Evolutionary conservation across 1,140 invertebrate species (phyloP), one percentile per base, ranked within the genome.

Genomic region (Rhopalosiphum maidis): DNA sequence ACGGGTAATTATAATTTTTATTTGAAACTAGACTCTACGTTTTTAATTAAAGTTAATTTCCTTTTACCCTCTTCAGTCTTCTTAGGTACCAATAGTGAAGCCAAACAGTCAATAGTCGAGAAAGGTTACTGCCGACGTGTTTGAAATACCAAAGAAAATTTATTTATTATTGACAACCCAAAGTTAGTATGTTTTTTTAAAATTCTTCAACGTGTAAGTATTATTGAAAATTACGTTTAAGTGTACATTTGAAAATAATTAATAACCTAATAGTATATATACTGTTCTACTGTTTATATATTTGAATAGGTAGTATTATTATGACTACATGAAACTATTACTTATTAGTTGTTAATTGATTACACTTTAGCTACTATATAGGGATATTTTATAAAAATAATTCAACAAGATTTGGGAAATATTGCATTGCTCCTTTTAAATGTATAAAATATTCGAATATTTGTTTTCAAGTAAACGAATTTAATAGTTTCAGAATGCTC

Each of bases 71-170:
- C 11, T 25, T 41, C 41, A 41, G 41, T 41, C 41, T 41, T 7
- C 86, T 48, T 21, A 5, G 6, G 41, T 11, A 25, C 41, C 43
- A n/a, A 48, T 51, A 51, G 1, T 46, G 23, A 9, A 46, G 30
- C 5, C 30, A 87, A 51, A 51, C 23, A 46, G 46, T 5, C 25
- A 87, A 51, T 87, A 87, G n/a, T 87, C 43, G 30, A 51, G 30
- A 87, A 48, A 48, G 46, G 46, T 87, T 87, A 46, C 6, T n/a
- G 30, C 6, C 30, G 86, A 87, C 46, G 46, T 87, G 46, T 87
- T 87, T 48, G 46, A 87, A 87, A 87, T 87, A 87, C 86, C 30
- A 9, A 51, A 87, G 30, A 87, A 87, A 87, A 87, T 87, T n/a
- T n/a, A 87, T 87, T 48, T 87, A 25, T 43, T 85, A 85, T 85